Evolutionary conservation across 1,140 invertebrate species (phyloP), one percentile per base, ranked within the genome.

Genomic region (Drosophila parvula): DNA sequence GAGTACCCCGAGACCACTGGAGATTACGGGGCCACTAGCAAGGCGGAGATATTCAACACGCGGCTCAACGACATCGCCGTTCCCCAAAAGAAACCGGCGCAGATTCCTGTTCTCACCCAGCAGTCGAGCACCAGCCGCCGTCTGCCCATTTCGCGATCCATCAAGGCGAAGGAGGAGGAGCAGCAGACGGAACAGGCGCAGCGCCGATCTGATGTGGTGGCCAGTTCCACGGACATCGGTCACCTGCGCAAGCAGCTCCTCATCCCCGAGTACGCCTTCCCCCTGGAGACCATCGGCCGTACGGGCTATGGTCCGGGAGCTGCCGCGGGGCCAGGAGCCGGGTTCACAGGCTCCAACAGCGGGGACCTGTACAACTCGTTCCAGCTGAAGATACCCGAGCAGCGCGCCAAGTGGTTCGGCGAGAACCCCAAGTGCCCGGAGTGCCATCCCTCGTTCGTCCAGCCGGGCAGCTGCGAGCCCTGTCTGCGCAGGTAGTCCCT

Each of bases 361-460:
- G 92, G 93, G 3, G 91, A 94, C 61, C 91, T 94, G 0, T 92
- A 93, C 61, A 94, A 94, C 6, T 94, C 94, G 0, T 94, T 94
- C 82, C 93, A 94, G 79, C 92, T 94, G 1, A 92, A 93, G 68
- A 92, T 94, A 28, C 92, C 93, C 0, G 92, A 93, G 30, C 91
- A 92, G 18, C 92, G 92, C 1, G 59, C 47, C 43, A 91, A 92
- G 47, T 94, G 93, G 81, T 94, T 93, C 68, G 94, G 94, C 5
- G 94, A 94, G 81, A 94, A 94, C 81, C 92, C 93, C 7, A 88
- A 93, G 45, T 94, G 94, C 64, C 94, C 94, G 1, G 93, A 94
- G 69, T 94, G 94, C 78, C 94, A 94, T 90, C 94, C 94, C 14
- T 94, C 93, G 14, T 94, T 94, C 71, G 82, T 94, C 28, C 90